Conservation (phyloP, 2,797 vertebrate genomes). For the Chrysocyon brachyurus region DNA sequence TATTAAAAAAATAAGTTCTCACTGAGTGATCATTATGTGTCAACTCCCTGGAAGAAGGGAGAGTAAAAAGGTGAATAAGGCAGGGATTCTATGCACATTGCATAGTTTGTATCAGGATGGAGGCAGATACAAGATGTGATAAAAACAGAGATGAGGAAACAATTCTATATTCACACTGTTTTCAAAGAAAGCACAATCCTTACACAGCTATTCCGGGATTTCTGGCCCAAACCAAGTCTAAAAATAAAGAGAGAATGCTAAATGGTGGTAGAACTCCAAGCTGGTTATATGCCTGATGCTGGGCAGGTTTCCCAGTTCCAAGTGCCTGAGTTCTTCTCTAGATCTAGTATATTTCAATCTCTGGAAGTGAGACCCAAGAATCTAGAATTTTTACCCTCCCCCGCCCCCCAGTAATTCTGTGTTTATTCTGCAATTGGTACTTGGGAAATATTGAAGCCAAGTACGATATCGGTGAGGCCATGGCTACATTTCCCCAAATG, state of each 20-base stretch:
- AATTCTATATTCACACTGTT: not conserved
- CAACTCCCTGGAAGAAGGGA: not conserved
- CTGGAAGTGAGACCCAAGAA: not conserved
- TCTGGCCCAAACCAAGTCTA: not conserved
- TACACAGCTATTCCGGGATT: not conserved
- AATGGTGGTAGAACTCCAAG: not conserved
- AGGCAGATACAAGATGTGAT: not conserved
- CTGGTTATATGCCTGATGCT: not conserved
- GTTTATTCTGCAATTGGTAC: not conserved
- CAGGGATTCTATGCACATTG: not conserved
- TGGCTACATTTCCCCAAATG: not conserved
- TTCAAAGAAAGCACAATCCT: not conserved
- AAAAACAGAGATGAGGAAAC: constrained; percentile 32
- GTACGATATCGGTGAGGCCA: not conserved
- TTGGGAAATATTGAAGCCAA: not conserved
- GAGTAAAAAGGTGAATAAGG: not conserved
- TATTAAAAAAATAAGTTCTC: too few relatives aligned
- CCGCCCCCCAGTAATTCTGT: not conserved
- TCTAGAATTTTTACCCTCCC: not conserved
- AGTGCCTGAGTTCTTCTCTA: not conserved
- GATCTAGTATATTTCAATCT: not conserved
- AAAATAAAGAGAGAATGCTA: not conserved
- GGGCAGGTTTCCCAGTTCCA: not conserved
- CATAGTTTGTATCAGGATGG: not conserved
- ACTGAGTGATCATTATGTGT: not conserved